phyloP scores from a whole-genome alignment of 1,140 invertebrate genomes.

The Cepaea nemoralis region DNA sequence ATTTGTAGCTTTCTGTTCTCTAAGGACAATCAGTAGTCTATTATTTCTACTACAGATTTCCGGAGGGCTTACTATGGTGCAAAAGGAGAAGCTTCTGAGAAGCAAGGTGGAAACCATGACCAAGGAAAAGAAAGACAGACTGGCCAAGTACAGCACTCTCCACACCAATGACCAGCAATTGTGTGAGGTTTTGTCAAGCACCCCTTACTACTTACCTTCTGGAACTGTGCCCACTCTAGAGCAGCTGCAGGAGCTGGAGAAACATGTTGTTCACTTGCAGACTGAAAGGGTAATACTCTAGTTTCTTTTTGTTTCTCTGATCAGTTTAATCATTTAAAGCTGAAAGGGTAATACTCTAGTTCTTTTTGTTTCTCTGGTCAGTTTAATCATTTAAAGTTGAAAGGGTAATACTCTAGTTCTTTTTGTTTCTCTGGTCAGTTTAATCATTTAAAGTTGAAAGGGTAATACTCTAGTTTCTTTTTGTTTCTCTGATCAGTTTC shows the following conservation, averaged over 20 bases:
- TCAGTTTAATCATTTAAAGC: too few species aligned
- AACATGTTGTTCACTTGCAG: conserved; percentile 56
- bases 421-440: too few species aligned
- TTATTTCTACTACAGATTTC: conserved; percentile 34
- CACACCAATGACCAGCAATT: conserved; percentile 59
- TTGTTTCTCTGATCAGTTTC: too few species aligned
- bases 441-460: too few species aligned
- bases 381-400: too few species aligned
- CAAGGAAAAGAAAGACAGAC: conserved; percentile 57
- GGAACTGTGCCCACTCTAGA: conserved; percentile 56
- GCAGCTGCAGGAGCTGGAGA: conserved; percentile 59
- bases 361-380: too few species aligned
- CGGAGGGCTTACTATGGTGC: conserved; percentile 54
- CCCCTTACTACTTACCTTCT: conserved; percentile 64
- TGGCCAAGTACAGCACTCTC: conserved; percentile 53
- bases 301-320: too few species aligned
- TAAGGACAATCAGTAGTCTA: too few species aligned
- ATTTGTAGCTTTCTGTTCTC: too few species aligned
- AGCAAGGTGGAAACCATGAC: conserved; percentile 52
- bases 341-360: too few species aligned
- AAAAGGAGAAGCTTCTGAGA: conserved; percentile 61
- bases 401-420: too few species aligned
- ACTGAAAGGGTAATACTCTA: conserved; percentile 63
- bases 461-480: too few species aligned
- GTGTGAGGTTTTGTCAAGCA: conserved; percentile 60